A percentile compares a stretch with the other conserved stretches of the same genome.
Evolutionary conservation across 2,888 invertebrate species (phyloP).

Genomic region (Chloromyia formosa): DNA sequence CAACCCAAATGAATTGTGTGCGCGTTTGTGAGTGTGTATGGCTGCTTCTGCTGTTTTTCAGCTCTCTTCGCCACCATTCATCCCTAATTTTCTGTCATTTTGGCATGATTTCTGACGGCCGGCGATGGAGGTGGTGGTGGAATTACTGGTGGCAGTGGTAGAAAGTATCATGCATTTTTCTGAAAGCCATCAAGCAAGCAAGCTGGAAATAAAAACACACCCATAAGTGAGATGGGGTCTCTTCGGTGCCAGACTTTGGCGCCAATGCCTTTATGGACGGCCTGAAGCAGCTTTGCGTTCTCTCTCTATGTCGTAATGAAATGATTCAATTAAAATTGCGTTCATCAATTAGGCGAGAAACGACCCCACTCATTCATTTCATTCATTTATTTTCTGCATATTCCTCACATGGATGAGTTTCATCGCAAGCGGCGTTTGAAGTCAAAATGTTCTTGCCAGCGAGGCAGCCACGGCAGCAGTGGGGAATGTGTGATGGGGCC

Average conservation of each 20-base stretch:
- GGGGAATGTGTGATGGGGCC: too few relatives aligned
- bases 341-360: slow-evolving; percentile 37
- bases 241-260: neutral
- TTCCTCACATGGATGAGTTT: slow-evolving; percentile 20
- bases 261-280: neutral
- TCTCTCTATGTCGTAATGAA: slow-evolving; percentile 17
- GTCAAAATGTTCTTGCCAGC: neutral
- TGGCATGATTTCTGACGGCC: neutral
- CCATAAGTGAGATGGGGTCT: neutral
- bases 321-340: slow-evolving; percentile 42
- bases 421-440: neutral
- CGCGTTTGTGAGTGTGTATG: too few relatives aligned
- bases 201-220: too few relatives aligned
- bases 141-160: too few relatives aligned
- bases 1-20: neutral
- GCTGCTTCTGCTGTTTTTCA: neutral
- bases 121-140: too few relatives aligned
- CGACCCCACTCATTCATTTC: neutral
- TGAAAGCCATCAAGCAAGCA: neutral
- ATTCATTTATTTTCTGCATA: slow-evolving; percentile 25
- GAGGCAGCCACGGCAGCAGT: too few relatives aligned
- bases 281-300: too few relatives aligned
- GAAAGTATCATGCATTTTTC: slow-evolving; percentile 15
- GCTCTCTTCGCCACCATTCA: neutral
- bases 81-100: slow-evolving; percentile 16